Base-by-base conservation (phyloP, 2,888 invertebrate genomes). In the Drosophila prolongata region DNA sequence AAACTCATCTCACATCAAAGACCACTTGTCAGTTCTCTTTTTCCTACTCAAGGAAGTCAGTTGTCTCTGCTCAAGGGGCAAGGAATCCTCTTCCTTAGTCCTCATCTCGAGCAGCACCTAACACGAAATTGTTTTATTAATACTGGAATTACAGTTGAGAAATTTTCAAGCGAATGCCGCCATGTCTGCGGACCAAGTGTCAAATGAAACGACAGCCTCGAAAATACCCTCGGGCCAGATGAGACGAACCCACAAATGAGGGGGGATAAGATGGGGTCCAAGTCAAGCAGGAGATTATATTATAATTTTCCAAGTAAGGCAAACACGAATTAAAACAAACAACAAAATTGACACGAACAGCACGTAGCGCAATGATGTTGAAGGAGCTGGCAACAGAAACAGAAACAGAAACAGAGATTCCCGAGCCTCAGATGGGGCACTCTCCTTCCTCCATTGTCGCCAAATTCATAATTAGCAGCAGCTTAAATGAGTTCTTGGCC, bases 271-370 rank as follows among this genome's bases (percentile, higher is more conserved):
- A 47, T 35, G 57, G 38, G 38, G 43, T 47, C 46, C 55, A 38
- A 50, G 46, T 38, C 54, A 46, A 66, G 72, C 66, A 53, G 62
- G 57, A 81, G 82, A 87, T 83, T 84, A 84, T 83, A 87, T 86
- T 85, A 85, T 86, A 85, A 85, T 86, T 87, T 69, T 82, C 88
- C 83, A 78, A 87, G 85, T 79, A 85, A 87, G 60, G 64, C 74
- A 78, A 84, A 82, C 78, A 84, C 67, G 62, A 55, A 75, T 73
- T 72, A 78, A 80, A 80, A 83, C 83, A 83, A 79, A 82, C 70
- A 84, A 76, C 81, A 77, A 80, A 84, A 86, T 86, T 86, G 89
- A 86, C 85, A 85, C 85, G 86, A 85, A 85, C 79, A 86, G 69
- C 85, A 85, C 85, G 85, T 84, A 87, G 84, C 87, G 57, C 42